Base-by-base conservation (phyloP, 2,888 invertebrate genomes). In the Caenorhabditis drosophilae region DNA sequence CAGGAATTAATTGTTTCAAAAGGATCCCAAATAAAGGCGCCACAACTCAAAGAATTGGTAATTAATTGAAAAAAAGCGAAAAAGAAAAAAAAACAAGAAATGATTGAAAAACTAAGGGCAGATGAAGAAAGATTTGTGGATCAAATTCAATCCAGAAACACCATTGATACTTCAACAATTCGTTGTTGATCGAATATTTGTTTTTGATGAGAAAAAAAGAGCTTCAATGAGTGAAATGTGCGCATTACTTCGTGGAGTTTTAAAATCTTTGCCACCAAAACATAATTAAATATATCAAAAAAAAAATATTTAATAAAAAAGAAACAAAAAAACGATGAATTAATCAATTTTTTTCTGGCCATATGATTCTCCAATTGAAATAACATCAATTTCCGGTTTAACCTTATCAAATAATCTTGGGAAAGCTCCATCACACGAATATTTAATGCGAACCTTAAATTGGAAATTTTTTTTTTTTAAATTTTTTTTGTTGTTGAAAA, bases 381-480 rank as follows among this genome's bases (percentile, higher is more conserved):
- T 77, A 23, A 80, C 79, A 54, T 80, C 80, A 45, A 80, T 73
- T 52, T 73, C 73, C 6, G 73, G 73, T 53, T 69, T 70, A 16
- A 73, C 70, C 46, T 73, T 73, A 25, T 73, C 70, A 36, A 64
- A 73, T 23, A 73, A 67, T 26, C 53, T 51, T 20, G 73, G 73
- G 56, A 73, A 73, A 12, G 73, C 73, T 40, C 70, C 70, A 20
- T 73, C 53, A 36, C 73, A 89, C n/a, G 64, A 40, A 58, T 80
- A 80, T 22, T 56, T 52, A 12, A 51, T 23, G 16, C 80, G 76
- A 1, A 78, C 71, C 75, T 75, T 27, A 52, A 60, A n/a, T n/a
- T n/a, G n/a, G 12, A 4, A 22, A 2, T 45, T 52, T 34, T 4
- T 9, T 35, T 31, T 34, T 18, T 11, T 22, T 40, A 20, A 18